These are phyloP conservation scores for Isaurus tuberculatus DNA, from an alignment of 92 coral and sea anemone species.

Conservation along the genomic window DNA sequence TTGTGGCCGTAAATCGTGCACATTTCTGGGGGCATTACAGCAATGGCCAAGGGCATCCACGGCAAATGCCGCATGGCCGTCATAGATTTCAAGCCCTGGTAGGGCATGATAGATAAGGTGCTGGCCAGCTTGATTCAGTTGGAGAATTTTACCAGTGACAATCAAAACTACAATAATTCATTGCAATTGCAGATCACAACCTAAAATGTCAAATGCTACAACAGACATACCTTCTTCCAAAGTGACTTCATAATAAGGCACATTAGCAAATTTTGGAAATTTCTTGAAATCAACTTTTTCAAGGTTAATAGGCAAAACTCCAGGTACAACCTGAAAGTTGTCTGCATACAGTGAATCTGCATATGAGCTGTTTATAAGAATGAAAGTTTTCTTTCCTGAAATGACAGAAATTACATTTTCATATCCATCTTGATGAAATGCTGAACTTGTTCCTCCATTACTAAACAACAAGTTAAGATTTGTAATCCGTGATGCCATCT, in stretches of 20 bases:
- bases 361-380: slow-evolving; percentile 72
- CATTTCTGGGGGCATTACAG: too few species aligned
- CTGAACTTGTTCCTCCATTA: slow-evolving; percentile 86
- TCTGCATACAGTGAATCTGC: slow-evolving; percentile 83
- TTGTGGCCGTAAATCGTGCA: too few species aligned
- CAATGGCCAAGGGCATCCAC: too few species aligned
- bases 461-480: slow-evolving; percentile 74
- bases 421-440: slow-evolving; percentile 97
- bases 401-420: slow-evolving; percentile 80
- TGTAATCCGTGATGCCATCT: slow-evolving; percentile 71
- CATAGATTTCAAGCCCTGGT: too few species aligned
- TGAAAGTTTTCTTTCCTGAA: slow-evolving; percentile 86
- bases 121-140: too few species aligned
- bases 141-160: too few species aligned
- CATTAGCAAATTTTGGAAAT: slow-evolving; percentile 78
- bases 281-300: slow-evolving; percentile 75
- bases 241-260: slow-evolving; percentile 79
- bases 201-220: neutral
- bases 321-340: slow-evolving; percentile 73
- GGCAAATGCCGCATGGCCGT: too few species aligned
- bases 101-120: too few species aligned
- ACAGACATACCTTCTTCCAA: slow-evolving; percentile 74
- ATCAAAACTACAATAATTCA: neutral
- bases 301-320: slow-evolving; percentile 82
- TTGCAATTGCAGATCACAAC: neutral